A percentile compares a stretch with the other conserved stretches of the same genome.
These are phyloP conservation scores for Protaetia brevitarsis DNA, from an alignment of 1,140 invertebrate species.

Conservation along the genomic window DNA sequence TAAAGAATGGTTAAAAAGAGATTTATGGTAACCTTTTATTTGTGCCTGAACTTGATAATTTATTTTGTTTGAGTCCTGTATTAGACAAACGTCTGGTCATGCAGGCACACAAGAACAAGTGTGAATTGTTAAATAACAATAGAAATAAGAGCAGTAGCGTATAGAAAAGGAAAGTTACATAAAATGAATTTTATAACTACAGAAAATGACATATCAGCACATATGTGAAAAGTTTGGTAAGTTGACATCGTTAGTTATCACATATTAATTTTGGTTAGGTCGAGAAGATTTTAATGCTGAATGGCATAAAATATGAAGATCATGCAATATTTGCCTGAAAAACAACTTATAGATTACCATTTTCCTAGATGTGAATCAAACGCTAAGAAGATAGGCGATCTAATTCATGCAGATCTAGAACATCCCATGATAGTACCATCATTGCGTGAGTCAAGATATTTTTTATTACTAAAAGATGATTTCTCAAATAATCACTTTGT, in stretches of 20 bases:
- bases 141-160: no score
- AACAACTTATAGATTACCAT: conserved; percentile 40
- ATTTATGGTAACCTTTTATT: no score
- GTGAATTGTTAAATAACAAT: no score
- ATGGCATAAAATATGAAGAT: conserved; percentile 35
- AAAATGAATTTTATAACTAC: no score
- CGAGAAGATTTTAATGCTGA: conserved; percentile 33
- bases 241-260: conserved; percentile 45
- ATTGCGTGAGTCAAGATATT: conserved; percentile 28
- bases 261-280: conserved; percentile 47
- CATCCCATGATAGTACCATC: conserved; percentile 49
- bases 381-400: conserved; percentile 38
- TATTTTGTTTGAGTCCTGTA: conserved; percentile 33
- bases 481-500: not conserved
- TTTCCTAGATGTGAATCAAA: conserved; percentile 36
- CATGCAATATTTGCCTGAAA: conserved; percentile 45
- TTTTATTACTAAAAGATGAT: conserved; percentile 14
- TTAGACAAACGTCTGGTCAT: conserved; percentile 21
- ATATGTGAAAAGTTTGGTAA: conserved; percentile 28
- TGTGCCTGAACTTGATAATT: no score
- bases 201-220: no score
- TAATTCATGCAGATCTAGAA: conserved; percentile 49
- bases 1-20: not conserved
- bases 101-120: no score
- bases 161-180: no score